phyloP scores from a whole-genome alignment of 2,797 vertebrate species.

The Schizopygopsis malacanthus region DNA sequence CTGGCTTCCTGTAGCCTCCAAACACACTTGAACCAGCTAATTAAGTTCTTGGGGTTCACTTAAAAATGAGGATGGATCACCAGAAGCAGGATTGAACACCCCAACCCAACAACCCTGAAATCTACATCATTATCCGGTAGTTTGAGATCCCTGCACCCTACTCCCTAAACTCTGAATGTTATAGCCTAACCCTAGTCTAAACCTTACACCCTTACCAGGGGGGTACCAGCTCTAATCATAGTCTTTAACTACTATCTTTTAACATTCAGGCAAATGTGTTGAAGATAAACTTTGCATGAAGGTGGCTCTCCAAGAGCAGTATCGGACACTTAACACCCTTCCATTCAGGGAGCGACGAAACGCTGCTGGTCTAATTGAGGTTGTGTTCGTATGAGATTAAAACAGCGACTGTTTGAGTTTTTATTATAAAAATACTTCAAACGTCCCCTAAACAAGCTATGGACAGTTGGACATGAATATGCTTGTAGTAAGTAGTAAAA shows the following conservation, averaged over 20 bases:
- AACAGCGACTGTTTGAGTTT: not conserved
- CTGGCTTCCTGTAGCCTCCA: not conserved
- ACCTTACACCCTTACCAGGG: not conserved
- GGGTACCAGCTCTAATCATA: not conserved
- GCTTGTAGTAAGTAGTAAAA: constrained; percentile 15
- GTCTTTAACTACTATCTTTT: not conserved
- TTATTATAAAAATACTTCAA: not conserved
- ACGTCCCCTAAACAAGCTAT: not conserved
- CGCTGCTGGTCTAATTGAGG: constrained; percentile 10
- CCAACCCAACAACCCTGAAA: not conserved
- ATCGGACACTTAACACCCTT: not conserved
- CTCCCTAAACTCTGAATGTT: not conserved
- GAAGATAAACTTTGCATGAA: not conserved
- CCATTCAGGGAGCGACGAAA: constrained; percentile 6
- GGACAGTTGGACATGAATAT: not conserved
- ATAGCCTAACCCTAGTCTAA: not conserved
- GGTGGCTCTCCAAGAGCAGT: not conserved
- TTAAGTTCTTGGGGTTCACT: not conserved
- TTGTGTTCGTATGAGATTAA: not conserved
- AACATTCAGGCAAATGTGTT: not conserved
- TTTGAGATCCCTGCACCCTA: not conserved
- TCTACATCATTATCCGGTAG: not conserved
- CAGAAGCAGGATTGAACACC: not conserved
- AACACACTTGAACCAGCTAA: not conserved
- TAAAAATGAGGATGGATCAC: not conserved